Base-by-base conservation (phyloP, 2,888 invertebrate species). In the Pocota personata region DNA sequence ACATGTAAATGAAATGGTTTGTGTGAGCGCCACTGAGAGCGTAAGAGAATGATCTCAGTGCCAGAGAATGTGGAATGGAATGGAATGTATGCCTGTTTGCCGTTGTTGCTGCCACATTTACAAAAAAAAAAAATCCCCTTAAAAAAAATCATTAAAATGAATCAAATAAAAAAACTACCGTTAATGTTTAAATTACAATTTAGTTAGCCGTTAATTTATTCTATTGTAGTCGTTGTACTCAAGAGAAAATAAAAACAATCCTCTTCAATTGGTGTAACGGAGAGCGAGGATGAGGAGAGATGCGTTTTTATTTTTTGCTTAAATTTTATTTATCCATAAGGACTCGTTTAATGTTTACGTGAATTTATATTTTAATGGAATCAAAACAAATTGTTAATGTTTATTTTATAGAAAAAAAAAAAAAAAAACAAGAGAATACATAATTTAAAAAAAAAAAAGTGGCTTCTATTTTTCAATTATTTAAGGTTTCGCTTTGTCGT, bases 201-300 rank as follows among this genome's bases (percentile, higher is more conserved):
- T 84, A 79, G 79, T 84, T 84, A 84, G 80, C 58, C 35, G 75
- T 71, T 84, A 75, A 84, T 84, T 84, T 84, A 79, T 79, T 84
- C 50, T 48, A 79, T 46, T 57, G 48, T 84, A 79, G 79, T 75
- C 62, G 69, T 64, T 80, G 64, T 80, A 75, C 58, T 84, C 48
- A 75, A 60, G 21, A 66, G 48, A 60, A 62, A 21, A 43, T 32
- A 24, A 6, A 40, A 50, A 40, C 27, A 21, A 52, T 40, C n/a
- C 69, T 78, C 77, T 69, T 69, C 52, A n/a, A 30, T 62, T 27
- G 48, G 30, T 57, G 27, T 21, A 46, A 24, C 35, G 14, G 40
- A 21, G n/a, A 4, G 60, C 7, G 2, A 37, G 35, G n/a, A 5
- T 19, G 40, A 12, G 60, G 12, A n/a, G 46, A 12, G 50, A 40